Base-by-base conservation (phyloP, 1,140 invertebrate species). In the Cryptotermes secundus region DNA sequence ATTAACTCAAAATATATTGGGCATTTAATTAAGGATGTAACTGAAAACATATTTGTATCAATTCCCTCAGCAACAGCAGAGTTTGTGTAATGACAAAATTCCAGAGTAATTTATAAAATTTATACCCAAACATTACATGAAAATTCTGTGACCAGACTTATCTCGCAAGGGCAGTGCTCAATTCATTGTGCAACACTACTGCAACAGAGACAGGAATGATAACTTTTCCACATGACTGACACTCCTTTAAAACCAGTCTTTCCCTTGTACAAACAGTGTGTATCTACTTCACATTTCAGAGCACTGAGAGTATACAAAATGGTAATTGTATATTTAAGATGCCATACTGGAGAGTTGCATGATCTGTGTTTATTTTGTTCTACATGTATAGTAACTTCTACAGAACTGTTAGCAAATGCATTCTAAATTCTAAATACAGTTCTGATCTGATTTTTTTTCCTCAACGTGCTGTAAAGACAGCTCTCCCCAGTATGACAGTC, bases 81-180 rank as follows among this genome's bases (percentile, higher is more conserved):
- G 26, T 6, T 72, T 3, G 53, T 59, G 53, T 59, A 16, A 59
- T 59, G 53, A 3, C 19, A 22, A 59, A 59, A 59, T 16, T 59
- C 19, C 53, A 59, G 6, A 59, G 53, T 59, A 59, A 59, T 59
- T 59, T 59, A 59, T 59, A 59, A 59, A 59, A 59, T 59, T 59
- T 59, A 4, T 59, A 59, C 19, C 53, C 53, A 59, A 59, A 59
- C 53, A 59, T 22, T 59, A 59, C 19, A 59, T 59, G 53, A 59
- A 59, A 59, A 59, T 59, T 59, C 53, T 59, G 53, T 59, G 53
- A 59, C 53, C 53, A 26, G 53, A 59, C 53, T 59, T 59, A 59
- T 59, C 53, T 59, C n/a, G n/a, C 53, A 59, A 59, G 53, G n/a
- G n/a, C 53, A 9, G 53, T 59, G 53, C 53, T 59, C 19, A 26